Base-by-base conservation (phyloP, 2,113 vertebrate species). In the Archilochus colubris region DNA sequence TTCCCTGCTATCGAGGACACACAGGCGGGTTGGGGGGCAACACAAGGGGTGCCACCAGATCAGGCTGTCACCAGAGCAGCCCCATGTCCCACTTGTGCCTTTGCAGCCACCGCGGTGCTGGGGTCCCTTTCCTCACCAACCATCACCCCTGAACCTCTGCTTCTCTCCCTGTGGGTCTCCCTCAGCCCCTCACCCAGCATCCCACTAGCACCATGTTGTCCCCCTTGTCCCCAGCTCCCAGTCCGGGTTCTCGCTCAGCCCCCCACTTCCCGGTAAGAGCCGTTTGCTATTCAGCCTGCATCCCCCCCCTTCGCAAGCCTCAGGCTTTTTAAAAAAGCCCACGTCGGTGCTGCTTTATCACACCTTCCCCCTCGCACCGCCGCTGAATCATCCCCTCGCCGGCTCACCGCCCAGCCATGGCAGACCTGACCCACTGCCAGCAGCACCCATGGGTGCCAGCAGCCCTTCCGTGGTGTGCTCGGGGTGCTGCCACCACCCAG, bases 1-100 rank as follows among this genome's bases (percentile, higher is more conserved):
- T 79, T 4, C 0, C 50, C 46, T 0, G 1, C 62, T 91, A n/a
- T 91, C 55, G 2, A 68, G 30, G 53, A 48, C 0, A 7, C 0
- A 0, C 79, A 75, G 2, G 0, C 0, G 0, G 33, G 30, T 24
- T 9, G 70, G 59, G 68, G 68, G 86, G 24, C 50, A 61, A 1
- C 0, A 0, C 1, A 1, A 19, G 7, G 61, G 46, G 16, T 50
- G 23, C 80, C 7, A 3, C 61, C 2, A 3, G 36, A 33, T 53
- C 68, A 8, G 1, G 0, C 10, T 23, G 44, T 44, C 18, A 2
- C 44, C 7, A 1, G 18, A 36, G 9, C 44, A 46, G 12, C 54
- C 30, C n/a, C 0, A 2, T 6, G 40, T 2, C 46, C 20, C 10
- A 4, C 57, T 62, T 13, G 0, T 9, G 28, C 7, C 50, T 61